Percentiles rank a stretch among this genome's conserved stretches.
Conservation (phyloP, 2,113 vertebrate species). For the Tenebrosternarchus preto region DNA sequence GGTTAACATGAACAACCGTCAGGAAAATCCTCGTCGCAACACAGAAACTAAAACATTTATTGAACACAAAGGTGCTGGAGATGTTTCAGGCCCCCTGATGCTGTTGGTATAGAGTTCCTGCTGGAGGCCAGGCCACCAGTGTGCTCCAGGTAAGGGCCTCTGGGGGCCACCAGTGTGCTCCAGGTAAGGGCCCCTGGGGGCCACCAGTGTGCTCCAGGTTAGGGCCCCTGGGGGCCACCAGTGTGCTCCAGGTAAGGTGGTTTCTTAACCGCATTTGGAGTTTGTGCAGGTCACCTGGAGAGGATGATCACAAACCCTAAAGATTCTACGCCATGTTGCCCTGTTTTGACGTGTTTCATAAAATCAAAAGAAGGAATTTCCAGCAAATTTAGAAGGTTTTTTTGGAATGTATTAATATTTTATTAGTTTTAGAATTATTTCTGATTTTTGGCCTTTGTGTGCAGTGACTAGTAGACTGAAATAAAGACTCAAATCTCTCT, state of each 20-base stretch:
- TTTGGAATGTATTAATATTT: too few relatives aligned
- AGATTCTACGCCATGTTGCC: neutral
- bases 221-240: too few relatives aligned
- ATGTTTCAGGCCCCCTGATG: neutral
- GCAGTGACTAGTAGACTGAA: neutral
- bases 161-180: too few relatives aligned
- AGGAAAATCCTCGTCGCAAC: constrained; percentile 9
- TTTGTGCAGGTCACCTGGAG: constrained; percentile 1
- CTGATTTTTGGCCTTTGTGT: neutral
- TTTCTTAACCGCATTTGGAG: neutral
- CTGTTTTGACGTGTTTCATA: constrained; percentile 6
- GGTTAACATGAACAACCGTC: neutral
- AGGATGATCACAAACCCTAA: constrained; percentile 2
- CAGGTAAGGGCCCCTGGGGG: too few relatives aligned
- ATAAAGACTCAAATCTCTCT: too few relatives aligned
- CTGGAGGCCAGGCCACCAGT: neutral
- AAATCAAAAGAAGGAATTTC: neutral
- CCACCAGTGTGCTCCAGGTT: neutral
- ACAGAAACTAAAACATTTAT: neutral
- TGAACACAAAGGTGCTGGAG: neutral
- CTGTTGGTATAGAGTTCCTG: neutral
- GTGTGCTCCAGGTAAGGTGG: too few relatives aligned
- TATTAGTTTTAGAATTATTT: too few relatives aligned
- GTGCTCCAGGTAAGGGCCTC: neutral
- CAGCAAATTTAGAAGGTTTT: neutral